Base-by-base conservation (phyloP, 2,797 vertebrate genomes). In the Tragelaphus eurycerus region DNA sequence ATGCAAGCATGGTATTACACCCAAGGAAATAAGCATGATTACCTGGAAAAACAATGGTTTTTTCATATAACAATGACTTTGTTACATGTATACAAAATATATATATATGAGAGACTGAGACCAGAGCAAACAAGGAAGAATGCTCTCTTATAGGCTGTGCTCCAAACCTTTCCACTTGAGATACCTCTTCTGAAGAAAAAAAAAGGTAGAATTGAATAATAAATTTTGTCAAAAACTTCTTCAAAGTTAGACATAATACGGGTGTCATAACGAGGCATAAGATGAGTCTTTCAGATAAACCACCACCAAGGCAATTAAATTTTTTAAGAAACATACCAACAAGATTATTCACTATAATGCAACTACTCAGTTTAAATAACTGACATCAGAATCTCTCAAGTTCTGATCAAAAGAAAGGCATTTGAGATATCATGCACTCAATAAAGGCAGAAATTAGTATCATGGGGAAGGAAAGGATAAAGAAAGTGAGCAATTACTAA, bases 101-200 rank as follows among this genome's bases (percentile, higher is more conserved):
- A 16, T 19, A 16, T 59, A 48, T 57, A 34, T 50, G 21, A 81
- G 71, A 97, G 59, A 95, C 81, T 67, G 14, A n/a, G 54, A 86
- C 38, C 50, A n/a, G 14, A 60, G 29, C 34, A 93, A 90, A 91
- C 16, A 71, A 95, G 96, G 79, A 97, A 97, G 96, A 95, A 89
- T 71, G 43, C 89, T 89, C 54, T 93, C 46, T 82, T 34, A 57
- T 7, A 84, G 59, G 38, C 29, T 86, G 6, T 83, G 25, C 27
- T 89, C 48, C 59, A 86, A 89, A 85, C 15, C 19, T 84, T 67
- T 88, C 85, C 27, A 74, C 59, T 88, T 94, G 43, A 67, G 31
- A 78, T 59, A 90, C 8, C 74, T 94, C 55, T 90, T 57, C 21
- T 59, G 55, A 64, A 90, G 48, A 83, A 25, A 12, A 19, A 52